phyloP scores from a whole-genome alignment of 2,797 vertebrate genomes.

The Acanthurus lineatus region DNA sequence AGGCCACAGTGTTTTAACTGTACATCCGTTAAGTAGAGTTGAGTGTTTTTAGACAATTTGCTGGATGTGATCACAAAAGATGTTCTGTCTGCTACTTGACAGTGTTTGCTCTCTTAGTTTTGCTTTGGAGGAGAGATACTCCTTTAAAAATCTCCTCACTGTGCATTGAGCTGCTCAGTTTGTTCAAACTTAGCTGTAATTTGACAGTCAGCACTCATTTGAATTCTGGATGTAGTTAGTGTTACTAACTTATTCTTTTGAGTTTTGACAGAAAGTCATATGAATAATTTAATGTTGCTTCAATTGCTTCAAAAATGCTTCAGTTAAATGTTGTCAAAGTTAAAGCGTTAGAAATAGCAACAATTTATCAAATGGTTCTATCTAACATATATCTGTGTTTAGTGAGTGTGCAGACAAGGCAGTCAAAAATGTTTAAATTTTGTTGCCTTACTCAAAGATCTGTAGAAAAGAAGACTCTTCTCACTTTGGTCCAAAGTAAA shows the following conservation, averaged over 20 bases:
- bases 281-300: too few species aligned
- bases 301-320: background rate
- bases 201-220: background rate
- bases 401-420: background rate
- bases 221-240: background rate
- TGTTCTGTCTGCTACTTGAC: background rate
- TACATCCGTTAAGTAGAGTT: background rate
- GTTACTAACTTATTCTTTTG: background rate
- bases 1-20: background rate
- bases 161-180: background rate
- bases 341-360: background rate
- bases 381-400: background rate
- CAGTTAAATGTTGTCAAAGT: background rate
- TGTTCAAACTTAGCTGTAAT: background rate
- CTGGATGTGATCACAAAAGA: slow-evolving; percentile 1
- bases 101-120: background rate
- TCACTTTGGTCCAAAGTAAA: background rate
- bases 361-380: background rate
- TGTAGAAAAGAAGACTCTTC: background rate
- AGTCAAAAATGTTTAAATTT: background rate
- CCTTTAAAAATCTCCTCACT: background rate
- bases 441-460: background rate
- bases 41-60: background rate
- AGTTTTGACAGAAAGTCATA: too few species aligned
- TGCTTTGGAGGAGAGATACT: background rate